A percentile compares a stretch with the other conserved stretches of the same genome.
Evolutionary conservation across 1,140 invertebrate genomes (phyloP).

Genomic region (Heliconius melpomene): DNA sequence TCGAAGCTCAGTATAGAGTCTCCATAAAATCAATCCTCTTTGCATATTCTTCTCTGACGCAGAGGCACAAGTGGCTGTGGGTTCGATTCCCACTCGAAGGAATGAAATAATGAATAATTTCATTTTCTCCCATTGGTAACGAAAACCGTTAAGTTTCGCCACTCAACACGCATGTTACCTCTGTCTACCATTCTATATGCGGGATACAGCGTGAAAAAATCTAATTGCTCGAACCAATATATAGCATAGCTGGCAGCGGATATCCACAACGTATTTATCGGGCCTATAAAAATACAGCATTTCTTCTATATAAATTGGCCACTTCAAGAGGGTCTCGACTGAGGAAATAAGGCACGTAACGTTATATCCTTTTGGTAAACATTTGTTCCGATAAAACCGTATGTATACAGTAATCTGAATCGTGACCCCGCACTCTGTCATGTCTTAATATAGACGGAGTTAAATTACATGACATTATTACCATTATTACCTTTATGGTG

Average conservation of each 20-base stretch:
- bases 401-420: conserved; percentile 18
- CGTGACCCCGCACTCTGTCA: conserved; percentile 10
- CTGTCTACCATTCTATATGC: no score
- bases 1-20: no score
- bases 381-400: conserved; percentile 20
- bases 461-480: not conserved
- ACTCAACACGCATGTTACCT: no score
- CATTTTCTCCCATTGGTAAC: no score
- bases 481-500: not conserved
- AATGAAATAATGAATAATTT: no score
- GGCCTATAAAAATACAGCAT: not conserved
- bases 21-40: no score
- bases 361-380: conserved; percentile 17
- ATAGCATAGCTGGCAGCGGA: not conserved
- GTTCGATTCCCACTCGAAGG: no score
- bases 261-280: not conserved
- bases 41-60: no score
- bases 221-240: no score
- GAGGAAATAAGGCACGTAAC: conserved; percentile 20
- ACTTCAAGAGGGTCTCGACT: conserved; percentile 1
- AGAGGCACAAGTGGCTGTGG: no score
- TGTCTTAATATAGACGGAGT: conserved; percentile 1
- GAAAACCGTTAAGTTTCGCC: no score
- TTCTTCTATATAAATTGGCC: not conserved
- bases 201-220: no score